Percentiles rank a stretch among this genome's conserved stretches.
Evolutionary conservation across 1,140 invertebrate genomes (phyloP).

Genomic region (Magallana gigas): DNA sequence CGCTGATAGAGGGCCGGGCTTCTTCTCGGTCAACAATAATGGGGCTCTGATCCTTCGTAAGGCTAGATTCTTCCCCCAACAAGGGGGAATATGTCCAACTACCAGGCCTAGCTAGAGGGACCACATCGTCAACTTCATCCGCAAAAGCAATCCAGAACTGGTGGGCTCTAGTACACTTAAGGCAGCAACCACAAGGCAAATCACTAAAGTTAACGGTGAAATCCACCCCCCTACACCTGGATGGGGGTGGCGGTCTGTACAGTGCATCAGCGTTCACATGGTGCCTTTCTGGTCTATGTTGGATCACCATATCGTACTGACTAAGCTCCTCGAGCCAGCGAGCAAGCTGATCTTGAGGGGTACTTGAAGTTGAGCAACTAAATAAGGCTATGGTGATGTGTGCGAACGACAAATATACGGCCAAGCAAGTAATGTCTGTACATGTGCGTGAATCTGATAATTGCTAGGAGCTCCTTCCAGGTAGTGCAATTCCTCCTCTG

Average conservation of each 20-base stretch:
- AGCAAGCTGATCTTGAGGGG: conserved; percentile 2
- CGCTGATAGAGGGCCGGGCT: neutral
- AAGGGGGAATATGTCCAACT: neutral
- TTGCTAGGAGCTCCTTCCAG: too few species aligned
- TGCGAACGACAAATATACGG: too few species aligned
- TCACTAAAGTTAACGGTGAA: neutral
- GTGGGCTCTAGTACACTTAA: neutral
- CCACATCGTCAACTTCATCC: neutral
- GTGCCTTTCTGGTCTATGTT: too few species aligned
- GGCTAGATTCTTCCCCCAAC: neutral
- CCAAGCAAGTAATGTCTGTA: too few species aligned
- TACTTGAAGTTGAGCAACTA: conserved; percentile 12
- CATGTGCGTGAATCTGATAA: too few species aligned
- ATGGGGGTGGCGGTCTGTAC: too few species aligned
- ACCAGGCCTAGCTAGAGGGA: neutral
- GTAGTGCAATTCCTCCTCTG: too few species aligned
- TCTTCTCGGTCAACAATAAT: too few species aligned
- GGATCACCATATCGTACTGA: conserved; percentile 2
- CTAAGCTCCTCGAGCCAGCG: conserved; percentile 4
- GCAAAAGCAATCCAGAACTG: neutral
- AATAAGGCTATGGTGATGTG: too few species aligned
- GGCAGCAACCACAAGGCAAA: neutral
- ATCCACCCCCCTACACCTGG: neutral
- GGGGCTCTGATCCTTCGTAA: neutral
- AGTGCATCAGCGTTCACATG: too few species aligned